Conservation (phyloP, 2,888 invertebrate genomes). For the Pollenia angustigena region DNA sequence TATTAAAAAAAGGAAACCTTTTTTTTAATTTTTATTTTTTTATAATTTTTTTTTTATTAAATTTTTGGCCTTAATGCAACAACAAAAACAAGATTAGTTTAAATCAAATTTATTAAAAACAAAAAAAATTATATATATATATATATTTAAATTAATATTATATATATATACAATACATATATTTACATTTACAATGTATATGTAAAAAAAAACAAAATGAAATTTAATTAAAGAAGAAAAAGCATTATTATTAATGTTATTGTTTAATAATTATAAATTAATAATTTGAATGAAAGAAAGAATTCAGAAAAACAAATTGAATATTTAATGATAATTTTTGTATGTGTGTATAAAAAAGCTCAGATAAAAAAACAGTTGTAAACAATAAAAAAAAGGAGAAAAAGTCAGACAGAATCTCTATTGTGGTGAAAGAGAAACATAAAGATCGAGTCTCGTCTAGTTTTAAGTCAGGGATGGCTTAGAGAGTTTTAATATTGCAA, state of each 20-base stretch:
- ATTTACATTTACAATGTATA: constrained; percentile 74
- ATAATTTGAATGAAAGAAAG: constrained; percentile 58
- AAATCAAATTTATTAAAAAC: constrained; percentile 73
- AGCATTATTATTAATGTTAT: constrained; percentile 72
- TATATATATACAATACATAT: constrained; percentile 71
- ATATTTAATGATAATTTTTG: constrained; percentile 39
- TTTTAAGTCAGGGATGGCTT: too few species aligned
- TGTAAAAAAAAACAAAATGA: constrained; percentile 55
- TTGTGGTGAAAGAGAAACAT: too few species aligned
- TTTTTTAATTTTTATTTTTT: constrained; percentile 63
- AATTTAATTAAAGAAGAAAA: constrained; percentile 37
- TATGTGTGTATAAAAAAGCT: neutral
- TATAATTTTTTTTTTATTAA: constrained; percentile 74
- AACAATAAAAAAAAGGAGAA: neutral
- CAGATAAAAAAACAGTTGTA: neutral
- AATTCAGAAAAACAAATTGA: constrained; percentile 5
- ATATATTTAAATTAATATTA: constrained; percentile 72
- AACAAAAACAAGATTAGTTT: constrained; percentile 75
- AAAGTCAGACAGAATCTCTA: neutral
- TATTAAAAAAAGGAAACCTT: constrained; percentile 53
- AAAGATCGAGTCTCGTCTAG: too few species aligned
- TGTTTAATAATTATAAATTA: constrained; percentile 65
- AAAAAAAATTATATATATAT: constrained; percentile 34
- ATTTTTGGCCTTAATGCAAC: constrained; percentile 81
- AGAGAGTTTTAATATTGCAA: too few species aligned